A percentile compares a stretch with the other conserved stretches of the same genome.
Evolutionary conservation across 2,888 invertebrate species (phyloP).

Genomic region (Pachymerium ferrugineum): DNA sequence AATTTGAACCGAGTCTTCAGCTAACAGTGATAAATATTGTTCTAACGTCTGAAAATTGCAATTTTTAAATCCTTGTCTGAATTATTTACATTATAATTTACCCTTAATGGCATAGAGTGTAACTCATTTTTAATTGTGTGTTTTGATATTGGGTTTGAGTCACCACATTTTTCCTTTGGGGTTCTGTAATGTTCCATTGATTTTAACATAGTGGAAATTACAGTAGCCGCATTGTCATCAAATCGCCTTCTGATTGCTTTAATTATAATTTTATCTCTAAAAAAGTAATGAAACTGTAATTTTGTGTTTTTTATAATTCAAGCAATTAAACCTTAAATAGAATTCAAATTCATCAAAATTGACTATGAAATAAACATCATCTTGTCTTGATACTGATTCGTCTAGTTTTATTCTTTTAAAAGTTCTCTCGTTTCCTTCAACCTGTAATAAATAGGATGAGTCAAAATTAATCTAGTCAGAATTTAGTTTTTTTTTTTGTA

Average conservation of each 20-base stretch:
- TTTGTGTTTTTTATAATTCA: neutral
- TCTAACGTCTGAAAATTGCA: neutral
- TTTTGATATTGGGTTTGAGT: neutral
- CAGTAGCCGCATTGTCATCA: neutral
- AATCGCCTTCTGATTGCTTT: neutral
- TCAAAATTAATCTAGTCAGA: too few relatives aligned
- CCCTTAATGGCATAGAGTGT: neutral
- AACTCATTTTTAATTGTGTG: neutral
- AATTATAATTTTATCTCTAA: neutral
- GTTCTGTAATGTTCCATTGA: neutral
- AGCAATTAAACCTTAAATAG: neutral
- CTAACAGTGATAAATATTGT: slow-evolving; percentile 3
- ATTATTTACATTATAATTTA: neutral
- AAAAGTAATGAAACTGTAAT: neutral
- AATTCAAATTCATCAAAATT: neutral
- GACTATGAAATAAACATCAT: neutral
- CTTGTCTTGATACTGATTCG: neutral
- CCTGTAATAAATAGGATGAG: neutral
- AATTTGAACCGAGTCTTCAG: slow-evolving; percentile 12
- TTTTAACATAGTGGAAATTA: neutral
- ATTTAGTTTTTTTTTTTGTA: too few relatives aligned
- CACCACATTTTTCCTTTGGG: neutral
- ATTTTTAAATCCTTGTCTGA: neutral
- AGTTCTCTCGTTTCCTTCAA: neutral
- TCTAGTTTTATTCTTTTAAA: neutral